Percentiles rank a stretch among this genome's conserved stretches.
Conservation (phyloP, 2,797 vertebrate species). For the Rhinella marina region DNA sequence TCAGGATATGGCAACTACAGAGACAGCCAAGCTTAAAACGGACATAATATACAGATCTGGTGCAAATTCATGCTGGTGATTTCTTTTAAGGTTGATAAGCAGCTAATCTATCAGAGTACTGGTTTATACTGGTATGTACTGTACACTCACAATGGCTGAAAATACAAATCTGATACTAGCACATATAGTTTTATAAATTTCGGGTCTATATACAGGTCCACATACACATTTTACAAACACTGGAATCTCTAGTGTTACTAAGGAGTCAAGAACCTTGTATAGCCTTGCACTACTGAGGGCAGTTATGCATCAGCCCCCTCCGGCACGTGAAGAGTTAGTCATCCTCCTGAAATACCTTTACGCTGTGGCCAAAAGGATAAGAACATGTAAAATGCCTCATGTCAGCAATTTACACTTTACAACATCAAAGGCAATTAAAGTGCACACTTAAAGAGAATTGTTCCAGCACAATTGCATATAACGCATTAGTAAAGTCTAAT, state of each 20-base stretch:
- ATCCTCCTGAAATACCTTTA: conserved; percentile 18
- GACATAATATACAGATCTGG: conserved; percentile 64
- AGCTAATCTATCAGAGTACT: conserved; percentile 67
- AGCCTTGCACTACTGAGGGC: neutral
- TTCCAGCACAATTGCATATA: conserved; percentile 70
- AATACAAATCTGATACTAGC: conserved; percentile 67
- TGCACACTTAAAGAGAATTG: conserved; percentile 28
- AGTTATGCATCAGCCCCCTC: neutral
- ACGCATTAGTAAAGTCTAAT: conserved; percentile 70
- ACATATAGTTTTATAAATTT: conserved; percentile 74
- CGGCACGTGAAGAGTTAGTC: conserved; percentile 26
- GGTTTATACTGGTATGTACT: conserved; percentile 70
- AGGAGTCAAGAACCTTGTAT: conserved; percentile 3
- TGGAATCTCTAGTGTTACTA: conserved; percentile 71
- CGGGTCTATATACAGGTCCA: conserved; percentile 65
- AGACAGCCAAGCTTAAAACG: conserved; percentile 63
- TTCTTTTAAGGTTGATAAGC: conserved; percentile 43
- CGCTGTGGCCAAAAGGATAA: neutral
- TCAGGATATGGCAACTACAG: conserved; percentile 41
- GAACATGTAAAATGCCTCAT: neutral
- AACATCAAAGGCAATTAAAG: conserved; percentile 41
- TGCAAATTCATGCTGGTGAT: conserved; percentile 78
- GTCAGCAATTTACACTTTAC: neutral
- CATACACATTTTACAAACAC: conserved; percentile 74
- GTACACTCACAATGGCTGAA: conserved; percentile 69